Conservation (phyloP, 2,888 invertebrate genomes). For the Drosophila neotestacea region DNA sequence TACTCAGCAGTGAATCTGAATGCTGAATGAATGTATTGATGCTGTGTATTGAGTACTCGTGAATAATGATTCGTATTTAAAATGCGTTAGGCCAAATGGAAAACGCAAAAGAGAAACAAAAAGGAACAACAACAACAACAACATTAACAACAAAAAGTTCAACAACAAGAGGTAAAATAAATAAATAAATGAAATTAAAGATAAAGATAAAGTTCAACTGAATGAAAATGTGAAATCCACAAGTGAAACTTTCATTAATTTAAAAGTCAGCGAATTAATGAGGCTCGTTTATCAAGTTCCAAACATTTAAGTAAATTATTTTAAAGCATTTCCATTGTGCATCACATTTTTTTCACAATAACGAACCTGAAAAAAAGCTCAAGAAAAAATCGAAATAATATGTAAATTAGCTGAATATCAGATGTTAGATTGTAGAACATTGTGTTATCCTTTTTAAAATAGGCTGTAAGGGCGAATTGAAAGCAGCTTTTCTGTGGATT, state of each 20-base stretch:
- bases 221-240: constrained; percentile 23
- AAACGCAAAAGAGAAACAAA: constrained; percentile 4
- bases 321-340: constrained; percentile 1
- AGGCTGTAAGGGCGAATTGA: background rate
- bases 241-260: constrained; percentile 33
- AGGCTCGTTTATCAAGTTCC: constrained; percentile 9
- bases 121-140: constrained; percentile 4
- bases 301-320: constrained; percentile 5
- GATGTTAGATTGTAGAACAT: background rate
- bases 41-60: constrained; percentile 27
- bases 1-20: constrained; percentile 1
- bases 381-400: background rate
- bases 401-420: background rate
- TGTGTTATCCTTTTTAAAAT: background rate
- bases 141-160: background rate
- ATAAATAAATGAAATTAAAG: constrained; percentile 14
- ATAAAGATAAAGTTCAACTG: constrained; percentile 9
- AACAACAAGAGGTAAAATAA: background rate
- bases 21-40: constrained; percentile 4
- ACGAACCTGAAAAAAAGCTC: background rate
- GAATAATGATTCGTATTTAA: constrained; percentile 44
- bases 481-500: background rate
- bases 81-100: constrained; percentile 29
- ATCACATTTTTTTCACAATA: background rate
- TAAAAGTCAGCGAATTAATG: constrained; percentile 37